Conservation (phyloP, 1,140 invertebrate genomes). For the Oscheius sp. region DNA sequence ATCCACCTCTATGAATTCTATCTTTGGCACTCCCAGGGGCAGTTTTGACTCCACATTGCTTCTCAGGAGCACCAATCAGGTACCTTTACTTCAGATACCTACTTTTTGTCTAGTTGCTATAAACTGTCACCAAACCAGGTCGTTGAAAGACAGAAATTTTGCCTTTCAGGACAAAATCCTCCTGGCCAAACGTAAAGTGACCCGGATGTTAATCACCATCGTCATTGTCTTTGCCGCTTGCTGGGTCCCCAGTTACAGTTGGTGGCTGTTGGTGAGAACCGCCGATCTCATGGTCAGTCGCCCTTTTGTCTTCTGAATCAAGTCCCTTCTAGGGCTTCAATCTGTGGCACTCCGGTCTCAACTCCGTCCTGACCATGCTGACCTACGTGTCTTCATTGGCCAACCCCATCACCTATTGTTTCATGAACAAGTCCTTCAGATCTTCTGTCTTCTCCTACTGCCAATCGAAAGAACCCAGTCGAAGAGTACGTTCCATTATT, state of each 20-base stretch:
- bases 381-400: constrained; percentile 80
- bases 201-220: constrained; percentile 85
- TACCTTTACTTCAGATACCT: too few relatives aligned
- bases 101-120: too few relatives aligned
- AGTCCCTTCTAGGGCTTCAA: constrained; percentile 68
- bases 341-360: constrained; percentile 30
- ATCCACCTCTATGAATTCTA: constrained; percentile 13
- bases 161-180: constrained; percentile 39
- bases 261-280: constrained; percentile 71
- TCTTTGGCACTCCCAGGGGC: constrained; percentile 23
- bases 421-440: constrained; percentile 68
- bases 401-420: constrained; percentile 89
- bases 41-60: constrained; percentile 11
- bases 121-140: too few relatives aligned
- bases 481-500: not conserved
- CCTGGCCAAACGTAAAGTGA: constrained; percentile 65
- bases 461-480: constrained; percentile 8
- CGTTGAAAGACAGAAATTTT: not conserved
- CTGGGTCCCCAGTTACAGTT: constrained; percentile 81
- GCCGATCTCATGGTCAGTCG: constrained; percentile 62
- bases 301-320: not conserved
- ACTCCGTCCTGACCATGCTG: constrained; percentile 28
- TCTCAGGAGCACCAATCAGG: constrained; percentile 32
- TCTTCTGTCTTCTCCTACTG: constrained; percentile 23
- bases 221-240: constrained; percentile 87